Percentiles rank a stretch among this genome's conserved stretches.
These are phyloP conservation scores for Synanthedon vespiformis DNA, from an alignment of 2,888 invertebrate species.

Conservation along the genomic window DNA sequence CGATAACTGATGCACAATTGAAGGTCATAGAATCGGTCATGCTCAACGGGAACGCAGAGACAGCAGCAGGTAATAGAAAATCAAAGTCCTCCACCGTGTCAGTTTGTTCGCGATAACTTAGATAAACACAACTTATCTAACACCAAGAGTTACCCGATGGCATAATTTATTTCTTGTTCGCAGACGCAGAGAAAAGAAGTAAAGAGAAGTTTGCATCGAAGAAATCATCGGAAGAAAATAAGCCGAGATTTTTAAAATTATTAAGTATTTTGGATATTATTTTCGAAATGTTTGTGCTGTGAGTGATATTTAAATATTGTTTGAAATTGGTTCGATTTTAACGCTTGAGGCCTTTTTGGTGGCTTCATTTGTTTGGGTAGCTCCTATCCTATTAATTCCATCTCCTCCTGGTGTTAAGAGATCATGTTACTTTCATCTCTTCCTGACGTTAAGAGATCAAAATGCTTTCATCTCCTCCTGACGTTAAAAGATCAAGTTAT, in stretches of 20 bases:
- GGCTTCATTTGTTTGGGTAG: too few species aligned
- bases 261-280: constrained; percentile 42
- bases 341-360: too few species aligned
- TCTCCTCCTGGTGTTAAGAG: too few species aligned
- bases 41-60: constrained; percentile 15
- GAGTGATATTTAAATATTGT: constrained; percentile 4
- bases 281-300: constrained; percentile 49
- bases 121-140: background rate
- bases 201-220: constrained; percentile 17
- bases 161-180: constrained; percentile 7
- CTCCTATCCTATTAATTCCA: too few species aligned
- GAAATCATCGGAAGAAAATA: constrained; percentile 29
- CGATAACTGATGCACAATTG: constrained; percentile 16
- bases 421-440: too few species aligned
- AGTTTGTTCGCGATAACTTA: too few species aligned
- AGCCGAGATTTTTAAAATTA: constrained; percentile 33
- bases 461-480: too few species aligned
- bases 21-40: constrained; percentile 10
- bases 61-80: constrained; percentile 12
- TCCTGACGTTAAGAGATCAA: too few species aligned
- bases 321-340: too few species aligned
- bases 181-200: constrained; percentile 24
- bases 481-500: too few species aligned
- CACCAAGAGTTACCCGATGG: too few species aligned
- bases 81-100: too few species aligned